Evolutionary conservation across 2,113 vertebrate species (phyloP), one percentile per base, ranked within the genome.

Genomic region (Ameiurus melas): DNA sequence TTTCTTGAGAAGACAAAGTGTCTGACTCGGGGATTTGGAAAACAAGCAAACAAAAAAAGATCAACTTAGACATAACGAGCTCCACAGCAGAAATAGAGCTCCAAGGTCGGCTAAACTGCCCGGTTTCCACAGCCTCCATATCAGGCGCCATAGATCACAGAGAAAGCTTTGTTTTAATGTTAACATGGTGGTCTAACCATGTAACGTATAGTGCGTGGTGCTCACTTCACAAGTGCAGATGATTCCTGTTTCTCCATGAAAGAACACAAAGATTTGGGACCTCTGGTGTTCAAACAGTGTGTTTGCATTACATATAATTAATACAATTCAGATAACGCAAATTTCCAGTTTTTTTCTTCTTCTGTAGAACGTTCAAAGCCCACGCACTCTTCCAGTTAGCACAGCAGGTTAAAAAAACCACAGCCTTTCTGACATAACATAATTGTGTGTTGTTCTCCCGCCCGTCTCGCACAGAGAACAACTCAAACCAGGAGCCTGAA

Each of bases 401-500:
- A 16, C 43, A 64, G 19, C n/a, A 84, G 36, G 58, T 84, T 43
- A 70, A 16, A 70, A 16, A 66, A 58, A 39, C 57, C 58, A 86
- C 43, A 78, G 6, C 16, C 33, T 68, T 25, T 53, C 27, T 87
- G 75, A 87, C 7, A 12, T 60, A 0, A 2, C 3, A 0, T 77
- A 43, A 81, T 0, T 39, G 1, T 43, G 5, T 62, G 47, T 60
- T 3, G 3, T 68, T 33, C 70, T 84, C 39, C 20, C 47, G 68
- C 1, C 1, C 33, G 3, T 84, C 82, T 51, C 47, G 16, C 73
- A 36, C 85, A 90, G 90, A 86, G 33, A 8, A 10, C 62, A 62
- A 58, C 16, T 17, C 60, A 1, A 53, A 5, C 27, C 66, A 58
- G 71, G 71, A 33, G 17, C 27, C 22, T 25, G 75, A 86, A 10